Evolutionary conservation across 2,888 invertebrate genomes (phyloP).

Genomic region (Heliconius aoede): DNA sequence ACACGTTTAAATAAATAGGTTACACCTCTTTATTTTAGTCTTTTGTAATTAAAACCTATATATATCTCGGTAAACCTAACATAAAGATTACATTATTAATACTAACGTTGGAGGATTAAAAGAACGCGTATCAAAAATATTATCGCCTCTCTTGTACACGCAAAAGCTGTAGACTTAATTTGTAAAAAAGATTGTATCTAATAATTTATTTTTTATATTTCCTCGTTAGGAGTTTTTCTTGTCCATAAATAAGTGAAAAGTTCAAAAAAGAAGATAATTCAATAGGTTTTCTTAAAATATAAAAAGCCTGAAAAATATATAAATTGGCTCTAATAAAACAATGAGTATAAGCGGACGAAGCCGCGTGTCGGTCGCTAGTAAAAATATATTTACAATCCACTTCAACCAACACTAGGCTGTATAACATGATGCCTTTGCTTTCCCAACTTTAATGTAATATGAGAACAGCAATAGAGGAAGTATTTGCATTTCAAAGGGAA

Average conservation of each 20-base stretch:
- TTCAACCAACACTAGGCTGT: constrained; percentile 5
- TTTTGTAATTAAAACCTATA: background rate
- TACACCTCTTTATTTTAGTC: background rate
- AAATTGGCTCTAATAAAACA: too few species aligned
- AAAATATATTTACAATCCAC: background rate
- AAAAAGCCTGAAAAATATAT: too few species aligned
- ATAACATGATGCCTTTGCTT: constrained; percentile 6
- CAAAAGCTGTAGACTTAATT: background rate
- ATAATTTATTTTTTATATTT: background rate
- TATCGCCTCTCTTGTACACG: background rate
- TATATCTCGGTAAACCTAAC: background rate
- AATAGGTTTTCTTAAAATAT: too few species aligned
- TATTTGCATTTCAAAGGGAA: constrained; percentile 24
- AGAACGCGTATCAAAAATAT: background rate
- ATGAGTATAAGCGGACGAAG: too few species aligned
- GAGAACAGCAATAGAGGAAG: background rate
- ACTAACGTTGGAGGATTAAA: background rate
- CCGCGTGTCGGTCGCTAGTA: too few species aligned
- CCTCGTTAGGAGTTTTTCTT: background rate
- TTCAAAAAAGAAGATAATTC: too few species aligned
- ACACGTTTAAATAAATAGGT: background rate
- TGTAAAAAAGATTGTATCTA: background rate
- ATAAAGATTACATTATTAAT: background rate
- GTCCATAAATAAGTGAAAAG: too few species aligned
- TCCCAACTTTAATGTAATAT: constrained; percentile 14